These are phyloP conservation scores for Laspeyria flexula DNA, from an alignment of 2,888 invertebrate species.

Conservation along the genomic window DNA sequence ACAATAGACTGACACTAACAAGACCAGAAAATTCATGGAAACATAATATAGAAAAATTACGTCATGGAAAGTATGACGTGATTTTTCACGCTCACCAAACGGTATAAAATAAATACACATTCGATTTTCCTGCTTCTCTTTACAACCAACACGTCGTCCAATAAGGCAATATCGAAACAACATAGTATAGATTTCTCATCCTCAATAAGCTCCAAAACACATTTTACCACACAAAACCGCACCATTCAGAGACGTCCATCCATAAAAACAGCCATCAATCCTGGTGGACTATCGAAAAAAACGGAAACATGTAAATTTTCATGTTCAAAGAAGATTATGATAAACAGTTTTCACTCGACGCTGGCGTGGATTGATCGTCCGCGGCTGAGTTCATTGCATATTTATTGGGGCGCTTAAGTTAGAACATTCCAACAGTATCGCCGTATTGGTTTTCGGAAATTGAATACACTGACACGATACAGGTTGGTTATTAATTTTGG, in stretches of 20 bases:
- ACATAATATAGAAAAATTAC: too few relatives aligned
- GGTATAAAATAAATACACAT: not conserved
- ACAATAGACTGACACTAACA: too few relatives aligned
- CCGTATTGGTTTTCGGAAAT: constrained; percentile 59
- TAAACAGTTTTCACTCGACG: constrained; percentile 67
- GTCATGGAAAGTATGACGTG: too few relatives aligned
- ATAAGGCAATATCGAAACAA: not conserved
- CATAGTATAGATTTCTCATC: not conserved
- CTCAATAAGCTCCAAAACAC: constrained; percentile 2
- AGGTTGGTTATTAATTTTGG: constrained; percentile 7
- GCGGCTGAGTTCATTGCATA: constrained; percentile 66
- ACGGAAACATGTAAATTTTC: constrained; percentile 48
- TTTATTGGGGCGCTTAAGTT: constrained; percentile 67
- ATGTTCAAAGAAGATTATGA: constrained; percentile 63
- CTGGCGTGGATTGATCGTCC: constrained; percentile 68
- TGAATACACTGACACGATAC: constrained; percentile 38
- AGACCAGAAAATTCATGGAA: too few relatives aligned
- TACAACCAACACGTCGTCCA: not conserved
- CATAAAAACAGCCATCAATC: constrained; percentile 39
- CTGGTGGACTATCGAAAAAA: constrained; percentile 31
- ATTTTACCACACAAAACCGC: not conserved
- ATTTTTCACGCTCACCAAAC: not conserved
- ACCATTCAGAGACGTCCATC: constrained; percentile 11
- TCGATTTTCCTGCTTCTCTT: not conserved
- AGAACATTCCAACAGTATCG: constrained; percentile 48